Base-by-base conservation (phyloP, 1,140 invertebrate species). In the Hylaeus anthracinus region DNA sequence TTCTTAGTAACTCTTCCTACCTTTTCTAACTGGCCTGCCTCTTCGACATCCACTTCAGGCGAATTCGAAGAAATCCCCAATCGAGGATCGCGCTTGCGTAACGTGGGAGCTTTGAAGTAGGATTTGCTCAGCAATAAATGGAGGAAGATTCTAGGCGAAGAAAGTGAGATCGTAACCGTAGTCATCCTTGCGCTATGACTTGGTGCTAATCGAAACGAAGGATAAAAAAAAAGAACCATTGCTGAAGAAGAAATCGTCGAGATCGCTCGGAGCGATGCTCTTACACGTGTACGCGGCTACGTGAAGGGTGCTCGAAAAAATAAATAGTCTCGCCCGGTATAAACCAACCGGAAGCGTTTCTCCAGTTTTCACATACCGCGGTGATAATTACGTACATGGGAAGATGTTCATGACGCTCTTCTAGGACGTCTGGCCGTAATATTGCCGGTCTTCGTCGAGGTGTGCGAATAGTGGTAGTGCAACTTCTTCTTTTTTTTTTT, bases 331-430 rank as follows among this genome's bases (percentile, higher is more conserved):
- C 61, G 65, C 51, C 72, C 79, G 70, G 76, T 82, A 74, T 61
- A 78, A 85, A 77, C 81, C 72, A 91, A 90, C 90, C 88, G 92
- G 92, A 92, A 93, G 91, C 86, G 92, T 93, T 93, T 92, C 92
- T 89, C 91, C 87, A 84, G 88, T 90, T 93, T 91, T 92, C 92
- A 91, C 91, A 91, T 91, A 89, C 90, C 85, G 78, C 88, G 61
- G 86, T 89, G 89, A 92, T 92, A 92, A 92, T 93, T 92, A 92
- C 82, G 82, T 81, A 88, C 86, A 89, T 88, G 90, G 84, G 85
- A 91, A 91, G 86, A 90, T 88, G 83, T 85, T 87, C 81, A 81
- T 71, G 73, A 72, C 82, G 81, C 64, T 87, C 81, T 86, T 80
- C 60, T 87, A 85, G 84, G 86, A 80, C 72, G 70, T 61, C 58